These are phyloP conservation scores for Chrysolina oricalcia DNA, from an alignment of 2,888 invertebrate species.

Conservation along the genomic window DNA sequence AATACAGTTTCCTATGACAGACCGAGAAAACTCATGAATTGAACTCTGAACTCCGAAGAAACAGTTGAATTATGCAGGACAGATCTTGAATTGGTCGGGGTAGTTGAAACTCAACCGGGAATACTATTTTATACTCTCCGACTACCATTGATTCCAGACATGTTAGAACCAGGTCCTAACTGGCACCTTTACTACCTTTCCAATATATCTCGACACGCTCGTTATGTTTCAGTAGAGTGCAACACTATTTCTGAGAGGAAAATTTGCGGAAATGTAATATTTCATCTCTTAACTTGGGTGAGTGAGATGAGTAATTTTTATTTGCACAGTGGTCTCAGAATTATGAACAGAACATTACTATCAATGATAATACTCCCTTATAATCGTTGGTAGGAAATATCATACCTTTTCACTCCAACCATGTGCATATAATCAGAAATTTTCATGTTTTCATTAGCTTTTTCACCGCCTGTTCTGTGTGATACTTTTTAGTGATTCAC, in stretches of 20 bases:
- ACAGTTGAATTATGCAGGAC: conserved; percentile 43
- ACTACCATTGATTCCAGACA: conserved; percentile 50
- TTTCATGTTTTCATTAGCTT: no score
- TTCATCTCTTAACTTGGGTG: background rate
- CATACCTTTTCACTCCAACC: no score
- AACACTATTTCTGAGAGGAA: background rate
- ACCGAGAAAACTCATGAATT: background rate
- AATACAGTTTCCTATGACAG: background rate
- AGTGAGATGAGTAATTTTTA: background rate
- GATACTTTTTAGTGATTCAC: no score
- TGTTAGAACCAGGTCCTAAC: conserved; percentile 38
- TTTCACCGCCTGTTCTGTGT: no score
- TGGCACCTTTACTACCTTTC: conserved; percentile 40
- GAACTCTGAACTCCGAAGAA: conserved; percentile 13
- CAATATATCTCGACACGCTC: conserved; percentile 25
- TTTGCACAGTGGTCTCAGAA: no score
- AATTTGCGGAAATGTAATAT: background rate
- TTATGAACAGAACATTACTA: no score
- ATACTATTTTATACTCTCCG: conserved; percentile 44
- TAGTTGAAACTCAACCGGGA: conserved; percentile 43
- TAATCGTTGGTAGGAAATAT: no score
- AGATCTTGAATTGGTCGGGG: conserved; percentile 36
- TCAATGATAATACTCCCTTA: no score
- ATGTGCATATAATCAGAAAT: no score
- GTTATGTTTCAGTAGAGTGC: background rate